Conservation (phyloP, 2,113 vertebrate genomes). For the Lycaon pictus region DNA sequence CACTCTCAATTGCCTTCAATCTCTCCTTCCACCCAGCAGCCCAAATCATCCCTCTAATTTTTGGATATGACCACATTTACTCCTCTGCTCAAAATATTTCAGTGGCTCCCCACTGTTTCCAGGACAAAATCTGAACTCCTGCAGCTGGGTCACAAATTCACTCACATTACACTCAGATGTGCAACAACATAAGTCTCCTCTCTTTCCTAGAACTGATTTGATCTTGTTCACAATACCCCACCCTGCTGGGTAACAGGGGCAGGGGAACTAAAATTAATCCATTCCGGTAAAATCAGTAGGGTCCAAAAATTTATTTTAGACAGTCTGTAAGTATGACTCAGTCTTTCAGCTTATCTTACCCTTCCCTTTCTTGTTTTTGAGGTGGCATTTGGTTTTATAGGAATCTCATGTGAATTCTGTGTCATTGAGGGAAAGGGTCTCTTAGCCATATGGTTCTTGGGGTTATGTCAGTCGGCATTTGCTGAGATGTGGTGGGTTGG, state of each 20-base stretch:
- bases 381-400: constrained; percentile 14
- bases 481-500: neutral
- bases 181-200: constrained; percentile 29
- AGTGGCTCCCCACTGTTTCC: constrained; percentile 65
- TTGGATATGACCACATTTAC: constrained; percentile 58
- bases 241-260: constrained; percentile 64
- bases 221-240: constrained; percentile 65
- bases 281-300: constrained; percentile 62
- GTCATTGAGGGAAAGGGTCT: neutral
- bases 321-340: constrained; percentile 64
- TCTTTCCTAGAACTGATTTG: constrained; percentile 69
- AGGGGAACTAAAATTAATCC: constrained; percentile 77
- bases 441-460: constrained; percentile 12
- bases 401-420: constrained; percentile 24
- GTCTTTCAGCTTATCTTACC: constrained; percentile 47
- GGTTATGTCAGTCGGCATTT: constrained; percentile 33
- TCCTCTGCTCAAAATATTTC: constrained; percentile 73
- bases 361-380: constrained; percentile 44
- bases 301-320: constrained; percentile 69
- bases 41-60: constrained; percentile 69
- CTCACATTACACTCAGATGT: constrained; percentile 65
- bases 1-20: constrained; percentile 32
- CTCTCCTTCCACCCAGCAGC: neutral
- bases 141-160: constrained; percentile 69
- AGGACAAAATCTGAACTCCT: constrained; percentile 72